phyloP scores from a whole-genome alignment of 2,888 invertebrate species.

The Anodontia alba region DNA sequence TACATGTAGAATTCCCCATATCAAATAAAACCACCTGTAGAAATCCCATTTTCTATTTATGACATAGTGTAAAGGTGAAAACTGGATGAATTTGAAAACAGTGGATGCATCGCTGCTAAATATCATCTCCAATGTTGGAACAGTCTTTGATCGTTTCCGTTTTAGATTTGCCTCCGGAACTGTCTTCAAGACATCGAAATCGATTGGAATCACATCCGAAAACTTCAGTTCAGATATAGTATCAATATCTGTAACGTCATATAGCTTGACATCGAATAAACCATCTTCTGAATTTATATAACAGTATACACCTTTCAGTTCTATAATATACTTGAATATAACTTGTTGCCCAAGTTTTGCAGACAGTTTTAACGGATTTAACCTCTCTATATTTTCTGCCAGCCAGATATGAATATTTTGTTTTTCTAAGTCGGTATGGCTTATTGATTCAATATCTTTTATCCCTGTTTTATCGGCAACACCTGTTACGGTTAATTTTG shows the following conservation, averaged over 20 bases:
- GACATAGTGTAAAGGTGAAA: slow-evolving; percentile 55
- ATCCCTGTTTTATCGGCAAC: neutral
- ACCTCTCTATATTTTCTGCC: slow-evolving; percentile 36
- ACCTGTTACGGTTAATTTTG: neutral
- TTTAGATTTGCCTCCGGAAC: neutral
- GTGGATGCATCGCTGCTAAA: slow-evolving; percentile 42
- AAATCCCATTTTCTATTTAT: slow-evolving; percentile 61
- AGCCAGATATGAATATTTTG: slow-evolving; percentile 41
- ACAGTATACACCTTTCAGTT: slow-evolving; percentile 56
- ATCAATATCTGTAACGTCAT: slow-evolving; percentile 66
- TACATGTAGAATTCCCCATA: slow-evolving; percentile 57
- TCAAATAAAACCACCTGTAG: slow-evolving; percentile 44
- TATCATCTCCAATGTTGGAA: slow-evolving; percentile 61
- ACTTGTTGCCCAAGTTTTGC: slow-evolving; percentile 54
- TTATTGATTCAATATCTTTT: neutral
- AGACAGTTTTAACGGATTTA: slow-evolving; percentile 53
- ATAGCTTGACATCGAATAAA: slow-evolving; percentile 61
- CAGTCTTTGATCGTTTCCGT: neutral
- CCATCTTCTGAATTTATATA: slow-evolving; percentile 59
- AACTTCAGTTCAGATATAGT: slow-evolving; percentile 32
- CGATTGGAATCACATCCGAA: slow-evolving; percentile 1
- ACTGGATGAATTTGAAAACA: slow-evolving; percentile 56
- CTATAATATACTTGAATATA: slow-evolving; percentile 57
- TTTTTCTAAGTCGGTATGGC: neutral
- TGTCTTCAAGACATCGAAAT: neutral